Evolutionary conservation across 2,888 invertebrate genomes (phyloP), one percentile per base, ranked within the genome.

Genomic region (Lomographa bimaculata): DNA sequence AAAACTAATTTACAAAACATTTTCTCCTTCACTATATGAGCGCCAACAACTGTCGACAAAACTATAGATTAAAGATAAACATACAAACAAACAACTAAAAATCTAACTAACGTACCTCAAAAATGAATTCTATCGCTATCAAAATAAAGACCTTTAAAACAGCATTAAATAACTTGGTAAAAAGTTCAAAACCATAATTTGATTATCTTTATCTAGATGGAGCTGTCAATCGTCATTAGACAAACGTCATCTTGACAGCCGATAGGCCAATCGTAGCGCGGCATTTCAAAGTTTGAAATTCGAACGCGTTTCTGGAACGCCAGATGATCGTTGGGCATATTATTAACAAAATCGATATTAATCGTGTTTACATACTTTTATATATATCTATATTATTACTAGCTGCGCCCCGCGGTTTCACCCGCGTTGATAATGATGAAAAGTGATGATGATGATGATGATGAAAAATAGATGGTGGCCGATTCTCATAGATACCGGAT

Each of bases 201-300:
- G 84, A 86, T 86, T 86, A 86, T 58, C 62, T 56, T 72, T 86
- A 89, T 87, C 87, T 76, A 64, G 81, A 86, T 85, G 76, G 56
- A 79, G 67, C 78, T 74, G 84, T 85, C 84, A 77, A 81, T 82
- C 75, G 77, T 54, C 51, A 72, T 80, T 78, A 78, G 54, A 55
- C 44, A 53, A 71, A 71, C 66, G 75, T 78, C 74, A 75, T 71
- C 65, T 74, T 75, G 74, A 77, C 79, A 77, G 49, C 27, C 28
- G 54, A 46, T 67, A 41, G 57, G 42, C 66, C 71, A 74, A 75
- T 71, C 45, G 49, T 43, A 57, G 50, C 36, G 40, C 41, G 50
- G 39, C 21, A 33, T 46, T 54, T 33, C 20, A 51, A 46, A 46
- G 43, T 44, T 48, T 43, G 46, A 38, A 46, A 43, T 50, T 37